Percentiles rank a stretch among this genome's conserved stretches.
Conservation (phyloP, 2,888 invertebrate species). For the Nebria brevicollis region DNA sequence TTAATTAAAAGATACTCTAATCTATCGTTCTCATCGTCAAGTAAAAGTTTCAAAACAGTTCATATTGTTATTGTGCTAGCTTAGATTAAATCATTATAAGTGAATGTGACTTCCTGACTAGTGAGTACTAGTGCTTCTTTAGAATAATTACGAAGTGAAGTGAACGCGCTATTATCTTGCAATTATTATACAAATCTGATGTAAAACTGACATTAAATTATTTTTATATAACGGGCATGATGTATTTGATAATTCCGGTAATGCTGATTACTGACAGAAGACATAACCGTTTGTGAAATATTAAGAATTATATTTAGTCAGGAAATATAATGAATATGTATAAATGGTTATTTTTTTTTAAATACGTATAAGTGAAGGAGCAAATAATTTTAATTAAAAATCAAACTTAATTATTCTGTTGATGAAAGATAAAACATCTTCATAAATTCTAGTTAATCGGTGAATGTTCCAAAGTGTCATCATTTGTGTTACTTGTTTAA, state of each 20-base stretch:
- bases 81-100: background rate
- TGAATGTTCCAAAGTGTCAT: constrained; percentile 21
- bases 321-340: background rate
- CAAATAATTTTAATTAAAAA: background rate
- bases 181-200: background rate
- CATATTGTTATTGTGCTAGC: background rate
- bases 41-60: background rate
- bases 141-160: background rate
- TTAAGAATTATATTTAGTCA: background rate
- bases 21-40: background rate
- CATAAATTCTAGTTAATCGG: constrained; percentile 10
- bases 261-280: background rate
- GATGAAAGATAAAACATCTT: background rate
- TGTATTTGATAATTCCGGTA: background rate
- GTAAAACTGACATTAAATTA: background rate
- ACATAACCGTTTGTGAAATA: background rate
- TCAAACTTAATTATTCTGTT: background rate
- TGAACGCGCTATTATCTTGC: background rate
- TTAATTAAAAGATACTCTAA: background rate
- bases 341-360: too few relatives aligned
- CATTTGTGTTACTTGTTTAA: constrained; percentile 4
- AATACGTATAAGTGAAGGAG: too few relatives aligned
- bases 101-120: background rate
- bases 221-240: background rate
- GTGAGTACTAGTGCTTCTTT: background rate